Conservation (phyloP, 2,113 vertebrate genomes). For the Ochotona curzoniae region DNA sequence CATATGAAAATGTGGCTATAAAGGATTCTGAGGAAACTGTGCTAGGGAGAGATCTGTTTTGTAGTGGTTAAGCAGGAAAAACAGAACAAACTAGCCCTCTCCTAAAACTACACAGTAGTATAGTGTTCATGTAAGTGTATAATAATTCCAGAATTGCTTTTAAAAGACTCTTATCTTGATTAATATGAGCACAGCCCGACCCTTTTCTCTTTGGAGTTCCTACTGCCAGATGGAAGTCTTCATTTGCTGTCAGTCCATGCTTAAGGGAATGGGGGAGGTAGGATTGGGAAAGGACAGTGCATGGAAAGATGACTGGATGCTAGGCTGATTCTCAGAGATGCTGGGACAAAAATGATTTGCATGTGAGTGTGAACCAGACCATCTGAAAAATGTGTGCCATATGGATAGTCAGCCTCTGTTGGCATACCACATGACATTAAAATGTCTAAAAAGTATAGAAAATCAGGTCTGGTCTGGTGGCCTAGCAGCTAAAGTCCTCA, state of each 20-base stretch:
- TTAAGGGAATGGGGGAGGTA: not conserved
- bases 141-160: constrained; percentile 2
- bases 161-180: constrained; percentile 21
- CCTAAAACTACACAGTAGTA: not conserved
- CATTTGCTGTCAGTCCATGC: not conserved
- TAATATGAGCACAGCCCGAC: not conserved
- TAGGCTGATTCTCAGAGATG: not conserved
- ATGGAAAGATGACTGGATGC: not conserved
- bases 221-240: not conserved
- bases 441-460: not conserved
- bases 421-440: not conserved
- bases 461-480: not conserved
- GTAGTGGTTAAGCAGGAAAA: not conserved
- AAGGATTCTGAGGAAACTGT: not conserved
- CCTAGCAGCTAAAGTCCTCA: too few relatives aligned
- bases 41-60: not conserved
- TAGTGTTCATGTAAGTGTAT: not conserved
- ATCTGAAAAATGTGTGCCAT: not conserved
- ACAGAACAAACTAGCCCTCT: not conserved
- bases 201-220: not conserved
- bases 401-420: not conserved
- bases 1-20: not conserved
- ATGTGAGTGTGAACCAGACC: not conserved
- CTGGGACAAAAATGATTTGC: not conserved
- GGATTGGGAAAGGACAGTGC: too few relatives aligned